Evolutionary conservation across 2,113 vertebrate species (phyloP).

Genomic region (Colaptes auratus): DNA sequence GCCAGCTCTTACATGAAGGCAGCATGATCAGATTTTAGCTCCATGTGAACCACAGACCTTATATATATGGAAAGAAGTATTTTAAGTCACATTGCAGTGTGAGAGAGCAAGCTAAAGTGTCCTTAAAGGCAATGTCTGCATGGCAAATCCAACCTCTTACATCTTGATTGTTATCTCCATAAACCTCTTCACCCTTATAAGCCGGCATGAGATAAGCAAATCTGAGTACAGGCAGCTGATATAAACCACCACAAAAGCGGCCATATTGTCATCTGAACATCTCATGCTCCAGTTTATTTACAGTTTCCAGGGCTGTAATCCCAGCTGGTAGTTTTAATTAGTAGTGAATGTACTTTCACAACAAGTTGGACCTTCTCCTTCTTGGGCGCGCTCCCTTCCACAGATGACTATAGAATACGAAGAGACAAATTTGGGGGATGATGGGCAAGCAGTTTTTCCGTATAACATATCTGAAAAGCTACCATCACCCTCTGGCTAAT

Average conservation of each 20-base stretch:
- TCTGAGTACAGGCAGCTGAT: neutral
- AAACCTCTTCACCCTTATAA: neutral
- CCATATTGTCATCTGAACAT: slow-evolving; percentile 41
- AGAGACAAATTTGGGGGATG: slow-evolving; percentile 23
- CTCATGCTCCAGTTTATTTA: slow-evolving; percentile 40
- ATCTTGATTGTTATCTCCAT: neutral
- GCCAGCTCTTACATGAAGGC: neutral
- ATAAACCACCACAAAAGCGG: neutral
- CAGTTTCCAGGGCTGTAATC: slow-evolving; percentile 31
- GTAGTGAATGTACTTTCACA: slow-evolving; percentile 35
- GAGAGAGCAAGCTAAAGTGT: neutral
- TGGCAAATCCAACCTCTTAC: neutral
- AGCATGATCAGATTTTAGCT: neutral
- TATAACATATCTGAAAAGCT: slow-evolving; percentile 29
- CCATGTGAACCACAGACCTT: neutral
- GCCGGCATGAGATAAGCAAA: slow-evolving; percentile 20
- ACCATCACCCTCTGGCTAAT: slow-evolving; percentile 8
- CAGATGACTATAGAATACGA: slow-evolving; percentile 31
- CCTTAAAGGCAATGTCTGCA: accelerated
- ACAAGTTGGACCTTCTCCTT: slow-evolving; percentile 47
- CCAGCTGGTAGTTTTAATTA: slow-evolving; percentile 54
- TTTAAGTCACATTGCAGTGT: neutral
- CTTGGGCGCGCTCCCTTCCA: slow-evolving; percentile 18
- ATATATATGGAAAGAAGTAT: neutral
- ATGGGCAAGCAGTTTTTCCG: neutral